Percentiles rank a stretch among this genome's conserved stretches.
Evolutionary conservation across 2,797 vertebrate genomes (phyloP).

Genomic region (Erpetoichthys calabaricus): DNA sequence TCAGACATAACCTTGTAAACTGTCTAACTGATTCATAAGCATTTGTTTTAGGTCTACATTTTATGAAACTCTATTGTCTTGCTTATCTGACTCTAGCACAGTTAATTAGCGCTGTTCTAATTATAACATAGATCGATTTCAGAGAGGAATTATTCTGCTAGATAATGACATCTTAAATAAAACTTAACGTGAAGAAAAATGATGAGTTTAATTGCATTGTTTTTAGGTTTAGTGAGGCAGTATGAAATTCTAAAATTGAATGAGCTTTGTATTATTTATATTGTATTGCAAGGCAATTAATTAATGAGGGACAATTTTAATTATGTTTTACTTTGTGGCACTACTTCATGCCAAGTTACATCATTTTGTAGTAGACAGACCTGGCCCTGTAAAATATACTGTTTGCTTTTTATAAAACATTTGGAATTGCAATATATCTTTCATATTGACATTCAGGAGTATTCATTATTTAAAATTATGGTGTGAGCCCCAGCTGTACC

Average conservation of each 20-base stretch:
- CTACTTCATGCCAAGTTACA: background rate
- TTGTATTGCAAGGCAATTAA: background rate
- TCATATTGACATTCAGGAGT: too few relatives aligned
- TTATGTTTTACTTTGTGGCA: background rate
- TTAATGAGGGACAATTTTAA: constrained; percentile 10
- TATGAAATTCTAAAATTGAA: too few relatives aligned
- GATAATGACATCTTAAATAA: background rate
- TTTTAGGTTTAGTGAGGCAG: too few relatives aligned
- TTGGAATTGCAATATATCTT: too few relatives aligned
- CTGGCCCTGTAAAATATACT: too few relatives aligned
- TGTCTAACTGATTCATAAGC: background rate
- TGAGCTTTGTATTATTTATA: too few relatives aligned
- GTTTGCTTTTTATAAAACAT: too few relatives aligned
- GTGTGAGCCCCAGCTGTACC: too few relatives aligned
- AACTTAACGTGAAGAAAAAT: too few relatives aligned
- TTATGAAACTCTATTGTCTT: background rate
- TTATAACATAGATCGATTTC: background rate
- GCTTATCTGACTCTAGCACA: background rate
- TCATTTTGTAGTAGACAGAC: background rate
- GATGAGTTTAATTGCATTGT: too few relatives aligned
- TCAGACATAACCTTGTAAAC: background rate
- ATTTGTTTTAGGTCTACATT: background rate
- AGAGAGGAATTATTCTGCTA: background rate
- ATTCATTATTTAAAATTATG: too few relatives aligned
- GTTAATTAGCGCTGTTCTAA: constrained; percentile 1